Evolutionary conservation across 1,140 invertebrate species (phyloP).

Genomic region (Macrocentrus cingulum): DNA sequence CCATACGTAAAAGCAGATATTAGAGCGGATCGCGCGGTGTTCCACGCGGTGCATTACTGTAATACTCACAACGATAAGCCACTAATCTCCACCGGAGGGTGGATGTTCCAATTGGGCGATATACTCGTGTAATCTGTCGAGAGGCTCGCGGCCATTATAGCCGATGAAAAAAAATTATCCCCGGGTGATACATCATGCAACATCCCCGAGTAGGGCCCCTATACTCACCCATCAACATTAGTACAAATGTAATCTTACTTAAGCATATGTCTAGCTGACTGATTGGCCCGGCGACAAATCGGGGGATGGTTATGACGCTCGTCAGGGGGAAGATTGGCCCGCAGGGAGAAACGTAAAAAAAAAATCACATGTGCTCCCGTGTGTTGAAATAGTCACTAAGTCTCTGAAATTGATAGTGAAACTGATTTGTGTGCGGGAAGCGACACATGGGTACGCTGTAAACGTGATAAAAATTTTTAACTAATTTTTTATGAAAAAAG

Average conservation of each 20-base stretch:
- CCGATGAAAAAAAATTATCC: conserved; percentile 33
- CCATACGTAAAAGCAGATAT: conserved; percentile 8
- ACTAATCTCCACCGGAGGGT: conserved; percentile 46
- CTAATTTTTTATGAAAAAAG: no score
- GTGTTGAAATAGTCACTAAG: no score
- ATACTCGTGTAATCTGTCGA: conserved; percentile 44
- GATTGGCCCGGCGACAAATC: conserved; percentile 44
- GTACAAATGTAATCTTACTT: conserved; percentile 54
- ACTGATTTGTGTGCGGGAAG: no score
- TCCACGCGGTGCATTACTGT: conserved; percentile 26
- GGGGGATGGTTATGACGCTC: conserved; percentile 41
- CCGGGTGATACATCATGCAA: conserved; percentile 24
- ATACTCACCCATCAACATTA: conserved; percentile 27
- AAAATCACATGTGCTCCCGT: conserved; percentile 48
- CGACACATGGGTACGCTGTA: no score
- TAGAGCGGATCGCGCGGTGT: conserved; percentile 8
- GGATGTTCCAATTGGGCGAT: conserved; percentile 41
- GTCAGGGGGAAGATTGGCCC: conserved; percentile 7
- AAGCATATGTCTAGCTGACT: conserved; percentile 53
- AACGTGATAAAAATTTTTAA: no score
- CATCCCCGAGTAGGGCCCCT: conserved; percentile 13
- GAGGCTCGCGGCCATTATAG: conserved; percentile 46
- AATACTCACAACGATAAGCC: conserved; percentile 47
- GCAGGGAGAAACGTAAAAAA: neutral
- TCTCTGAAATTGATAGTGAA: no score